Conservation (phyloP, 2,888 invertebrate genomes). For the Erebia ligea region DNA sequence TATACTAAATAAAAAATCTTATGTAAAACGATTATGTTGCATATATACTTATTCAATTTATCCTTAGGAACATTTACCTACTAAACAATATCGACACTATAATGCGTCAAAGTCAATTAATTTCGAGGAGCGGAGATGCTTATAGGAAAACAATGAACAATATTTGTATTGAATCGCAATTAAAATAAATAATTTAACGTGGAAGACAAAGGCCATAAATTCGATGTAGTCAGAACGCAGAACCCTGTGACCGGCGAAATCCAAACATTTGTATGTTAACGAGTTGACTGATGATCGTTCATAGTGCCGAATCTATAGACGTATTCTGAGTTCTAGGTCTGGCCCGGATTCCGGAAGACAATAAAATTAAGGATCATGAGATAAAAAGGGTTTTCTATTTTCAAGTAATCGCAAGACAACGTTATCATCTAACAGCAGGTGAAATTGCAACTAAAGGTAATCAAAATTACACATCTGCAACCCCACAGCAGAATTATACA, state of each 20-base stretch:
- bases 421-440: too few relatives aligned
- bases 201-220: neutral
- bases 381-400: neutral
- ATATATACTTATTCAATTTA: neutral
- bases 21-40: too few relatives aligned
- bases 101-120: slow-evolving; percentile 9
- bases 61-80: neutral
- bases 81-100: neutral
- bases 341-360: neutral
- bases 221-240: neutral
- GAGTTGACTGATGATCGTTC: neutral
- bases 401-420: neutral
- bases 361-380: neutral
- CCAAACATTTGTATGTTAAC: slow-evolving; percentile 22
- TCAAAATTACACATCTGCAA: neutral
- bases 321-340: neutral
- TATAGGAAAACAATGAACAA: slow-evolving; percentile 2
- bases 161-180: slow-evolving; percentile 1
- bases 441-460: too few relatives aligned
- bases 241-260: slow-evolving; percentile 13
- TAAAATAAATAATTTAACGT: neutral
- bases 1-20: too few relatives aligned
- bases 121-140: neutral
- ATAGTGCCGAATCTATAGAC: neutral
- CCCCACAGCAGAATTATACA: neutral